phyloP scores from a whole-genome alignment of 2,113 vertebrate genomes.

The Gobiocypris rarus region DNA sequence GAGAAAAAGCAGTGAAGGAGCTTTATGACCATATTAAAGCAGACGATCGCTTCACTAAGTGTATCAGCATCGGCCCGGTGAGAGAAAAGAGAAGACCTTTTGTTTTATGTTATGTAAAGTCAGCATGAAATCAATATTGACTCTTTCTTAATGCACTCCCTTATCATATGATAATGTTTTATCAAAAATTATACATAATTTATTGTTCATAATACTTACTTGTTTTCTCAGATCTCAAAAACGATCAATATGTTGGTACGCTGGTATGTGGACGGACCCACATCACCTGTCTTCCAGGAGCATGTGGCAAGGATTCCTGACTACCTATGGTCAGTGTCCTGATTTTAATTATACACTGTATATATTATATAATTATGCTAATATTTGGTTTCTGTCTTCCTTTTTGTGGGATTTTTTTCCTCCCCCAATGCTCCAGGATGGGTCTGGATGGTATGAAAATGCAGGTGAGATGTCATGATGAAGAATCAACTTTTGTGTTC shows the following conservation, averaged over 20 bases:
- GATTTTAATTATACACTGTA: not conserved
- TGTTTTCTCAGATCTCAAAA: slow-evolving; percentile 87
- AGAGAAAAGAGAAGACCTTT: slow-evolving; percentile 21
- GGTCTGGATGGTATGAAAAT: slow-evolving; percentile 97
- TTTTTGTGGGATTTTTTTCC: not conserved
- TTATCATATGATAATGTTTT: not conserved
- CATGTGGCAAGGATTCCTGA: slow-evolving; percentile 91
- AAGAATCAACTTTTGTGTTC: not conserved
- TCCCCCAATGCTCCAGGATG: slow-evolving; percentile 78
- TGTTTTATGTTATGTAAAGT: not conserved
- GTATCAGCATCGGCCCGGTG: slow-evolving; percentile 94
- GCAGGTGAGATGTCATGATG: slow-evolving; percentile 82
- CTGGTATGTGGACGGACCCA: slow-evolving; percentile 86
- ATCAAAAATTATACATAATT: not conserved
- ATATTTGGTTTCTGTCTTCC: not conserved
- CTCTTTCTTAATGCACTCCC: not conserved
- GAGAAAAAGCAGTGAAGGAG: slow-evolving; percentile 75
- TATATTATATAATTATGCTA: not conserved
- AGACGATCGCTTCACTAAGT: slow-evolving; percentile 91
- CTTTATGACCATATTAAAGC: slow-evolving; percentile 89
- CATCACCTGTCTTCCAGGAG: slow-evolving; percentile 83
- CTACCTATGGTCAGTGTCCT: slow-evolving; percentile 88
- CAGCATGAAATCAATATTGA: not conserved
- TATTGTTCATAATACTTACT: not conserved
- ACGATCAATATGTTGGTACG: slow-evolving; percentile 94